These are phyloP conservation scores for Gymnocypris eckloni DNA, from an alignment of 2,797 vertebrate genomes.

Conservation along the genomic window DNA sequence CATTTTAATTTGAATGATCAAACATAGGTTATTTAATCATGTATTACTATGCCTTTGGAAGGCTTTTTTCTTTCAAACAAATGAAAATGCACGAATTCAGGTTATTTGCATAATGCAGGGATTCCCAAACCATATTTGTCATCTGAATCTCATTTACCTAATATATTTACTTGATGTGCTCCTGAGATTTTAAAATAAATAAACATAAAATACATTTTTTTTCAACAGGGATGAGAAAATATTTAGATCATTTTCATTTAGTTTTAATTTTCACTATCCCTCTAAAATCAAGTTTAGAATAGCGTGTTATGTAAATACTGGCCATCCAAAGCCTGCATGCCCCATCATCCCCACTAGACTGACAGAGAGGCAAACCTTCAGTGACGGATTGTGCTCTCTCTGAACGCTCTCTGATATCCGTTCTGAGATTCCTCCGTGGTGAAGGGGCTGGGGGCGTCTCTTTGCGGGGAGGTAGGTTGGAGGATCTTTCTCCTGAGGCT, in stretches of 20 bases:
- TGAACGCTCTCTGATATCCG: constrained; percentile 65
- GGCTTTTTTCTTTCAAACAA: not conserved
- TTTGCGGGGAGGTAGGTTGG: constrained; percentile 63
- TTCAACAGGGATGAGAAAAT: not conserved
- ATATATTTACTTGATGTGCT: not conserved
- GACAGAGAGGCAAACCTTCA: constrained; percentile 70
- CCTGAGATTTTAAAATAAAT: not conserved
- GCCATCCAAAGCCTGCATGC: not conserved
- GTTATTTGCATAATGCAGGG: not conserved
- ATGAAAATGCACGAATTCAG: not conserved
- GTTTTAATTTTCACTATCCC: not conserved
- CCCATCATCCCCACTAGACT: constrained; percentile 18
- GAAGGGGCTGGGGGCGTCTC: constrained; percentile 67
- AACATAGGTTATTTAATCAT: not conserved
- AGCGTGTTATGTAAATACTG: not conserved
- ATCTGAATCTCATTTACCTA: constrained; percentile 1
- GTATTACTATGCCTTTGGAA: not conserved
- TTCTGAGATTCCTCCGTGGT: constrained; percentile 65
- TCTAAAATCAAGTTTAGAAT: not conserved
- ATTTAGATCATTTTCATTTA: not conserved
- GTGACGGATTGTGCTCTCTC: constrained; percentile 77
- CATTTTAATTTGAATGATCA: too few relatives aligned
- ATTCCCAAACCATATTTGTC: not conserved
- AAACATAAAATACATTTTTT: not conserved
- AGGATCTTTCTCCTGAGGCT: constrained; percentile 49